These are phyloP conservation scores for Bolinopsis microptera DNA, from an alignment of 37 sponge, comb jelly and placozoan species.

Conservation along the genomic window DNA sequence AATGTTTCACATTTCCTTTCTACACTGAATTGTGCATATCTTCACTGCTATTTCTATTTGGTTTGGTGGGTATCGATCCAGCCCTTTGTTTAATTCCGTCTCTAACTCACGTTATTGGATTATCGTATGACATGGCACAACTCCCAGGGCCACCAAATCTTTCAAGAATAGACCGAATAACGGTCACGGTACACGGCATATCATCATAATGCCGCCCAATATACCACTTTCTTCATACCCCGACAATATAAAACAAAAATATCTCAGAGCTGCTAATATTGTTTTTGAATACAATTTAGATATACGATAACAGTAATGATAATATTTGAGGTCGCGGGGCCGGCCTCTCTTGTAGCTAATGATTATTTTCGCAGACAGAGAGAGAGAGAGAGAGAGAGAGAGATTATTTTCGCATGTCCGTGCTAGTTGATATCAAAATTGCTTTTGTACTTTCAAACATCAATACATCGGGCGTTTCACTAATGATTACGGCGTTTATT, in stretches of 20 bases:
- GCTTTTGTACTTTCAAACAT: background rate
- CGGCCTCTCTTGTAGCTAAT: background rate
- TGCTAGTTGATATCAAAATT: background rate
- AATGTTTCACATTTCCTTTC: background rate
- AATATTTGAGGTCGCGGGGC: background rate
- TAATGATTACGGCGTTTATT: background rate
- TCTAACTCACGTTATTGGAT: background rate
- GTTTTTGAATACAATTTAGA: background rate
- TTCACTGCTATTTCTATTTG: background rate
- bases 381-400: too few relatives aligned
- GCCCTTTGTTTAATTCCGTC: background rate
- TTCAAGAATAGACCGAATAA: background rate
- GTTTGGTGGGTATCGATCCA: background rate
- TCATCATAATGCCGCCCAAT: background rate
- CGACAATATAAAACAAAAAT: background rate
- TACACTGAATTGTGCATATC: background rate
- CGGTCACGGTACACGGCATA: background rate
- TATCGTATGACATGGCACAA: background rate
- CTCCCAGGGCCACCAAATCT: background rate
- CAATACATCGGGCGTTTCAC: background rate
- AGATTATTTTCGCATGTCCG: background rate
- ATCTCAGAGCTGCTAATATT: background rate
- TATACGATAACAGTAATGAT: background rate
- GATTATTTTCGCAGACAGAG: too few relatives aligned
- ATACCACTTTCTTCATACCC: background rate